Evolutionary conservation across 2,888 invertebrate genomes (phyloP).

Genomic region (Nudaria mundana): DNA sequence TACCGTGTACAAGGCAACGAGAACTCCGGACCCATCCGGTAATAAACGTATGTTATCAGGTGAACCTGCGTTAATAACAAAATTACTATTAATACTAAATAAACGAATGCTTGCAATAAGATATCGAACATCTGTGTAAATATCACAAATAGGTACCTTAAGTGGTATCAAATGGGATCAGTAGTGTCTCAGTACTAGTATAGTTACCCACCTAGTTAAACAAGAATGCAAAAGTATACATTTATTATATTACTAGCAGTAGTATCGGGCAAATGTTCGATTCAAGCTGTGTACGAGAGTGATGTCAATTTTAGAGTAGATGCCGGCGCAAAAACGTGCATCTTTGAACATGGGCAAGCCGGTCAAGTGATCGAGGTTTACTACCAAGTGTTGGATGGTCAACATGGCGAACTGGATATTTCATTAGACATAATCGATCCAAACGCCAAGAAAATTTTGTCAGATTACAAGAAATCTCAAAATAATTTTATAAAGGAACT

Average conservation of each 20-base stretch:
- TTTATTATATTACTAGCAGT: constrained; percentile 17
- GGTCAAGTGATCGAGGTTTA: constrained; percentile 65
- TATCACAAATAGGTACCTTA: constrained; percentile 11
- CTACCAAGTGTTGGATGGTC: constrained; percentile 87
- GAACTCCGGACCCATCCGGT: constrained; percentile 84
- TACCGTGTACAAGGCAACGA: constrained; percentile 81
- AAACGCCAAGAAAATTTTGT: constrained; percentile 78
- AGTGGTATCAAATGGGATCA: background rate
- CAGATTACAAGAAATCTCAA: constrained; percentile 85
- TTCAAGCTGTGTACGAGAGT: constrained; percentile 48
- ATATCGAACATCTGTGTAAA: constrained; percentile 30
- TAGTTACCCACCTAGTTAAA: background rate
- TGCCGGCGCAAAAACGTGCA: constrained; percentile 59
- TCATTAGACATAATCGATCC: constrained; percentile 87
- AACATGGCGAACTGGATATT: constrained; percentile 91
- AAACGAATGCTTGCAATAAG: background rate
- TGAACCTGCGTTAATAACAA: constrained; percentile 49
- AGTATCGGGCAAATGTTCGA: constrained; percentile 23
- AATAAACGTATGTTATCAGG: constrained; percentile 84
- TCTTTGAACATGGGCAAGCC: constrained; percentile 56
- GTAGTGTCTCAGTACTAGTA: constrained; percentile 1
- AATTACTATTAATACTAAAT: background rate
- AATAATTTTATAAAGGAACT: constrained; percentile 84
- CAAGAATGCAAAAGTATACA: constrained; percentile 13
- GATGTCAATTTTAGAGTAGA: constrained; percentile 65